Base-by-base conservation (phyloP, 2,113 vertebrate genomes). In the Cyanoderma ruficeps region DNA sequence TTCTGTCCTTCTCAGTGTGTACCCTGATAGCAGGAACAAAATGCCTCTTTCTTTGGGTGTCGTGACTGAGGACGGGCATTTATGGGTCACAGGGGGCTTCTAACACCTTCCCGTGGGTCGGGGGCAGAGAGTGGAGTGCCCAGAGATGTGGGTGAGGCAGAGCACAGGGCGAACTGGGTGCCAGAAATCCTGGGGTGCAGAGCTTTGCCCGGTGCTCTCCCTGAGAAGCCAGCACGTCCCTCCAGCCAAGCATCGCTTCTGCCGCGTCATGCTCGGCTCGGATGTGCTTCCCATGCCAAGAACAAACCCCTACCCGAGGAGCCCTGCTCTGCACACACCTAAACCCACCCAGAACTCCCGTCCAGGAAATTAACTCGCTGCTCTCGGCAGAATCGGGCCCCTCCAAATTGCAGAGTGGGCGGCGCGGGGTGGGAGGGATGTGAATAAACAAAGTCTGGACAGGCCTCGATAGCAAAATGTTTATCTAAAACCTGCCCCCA, bases 381-480 rank as follows among this genome's bases (percentile, higher is more conserved):
- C 37, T 35, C 3, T 4, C 15, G 44, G 63, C 65, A 46, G 42
- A 16, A 70, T 14, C 2, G 1, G 3, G 0, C 15, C 41, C 84
- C 70, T 23, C n/a, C 75, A 44, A 2, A 6, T 0, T 30, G 67
- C 67, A 28, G 79, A 23, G 42, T 21, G 85, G 93, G 77, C 0
- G 3, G 69, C 4, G 0, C 8, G 6, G 78, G 78, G 70, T 42
- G 91, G 44, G 37, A 33, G 56, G 70, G 50, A 50, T 46, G 39
- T 1, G 23, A 78, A 85, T 35, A 94, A 96, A 93, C 96, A 93
- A 35, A 8, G 93, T 92, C 94, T 96, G 96, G 57, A 46, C 19
- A 7, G 67, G 67, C 47, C 59, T 44, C 65, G 93, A 96, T 96
- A 96, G 79, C 61, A 24, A 80, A 94, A 37, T 69, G 94, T 49